These are phyloP conservation scores for Nomia melanderi DNA, from an alignment of 1,140 invertebrate species.

Conservation along the genomic window DNA sequence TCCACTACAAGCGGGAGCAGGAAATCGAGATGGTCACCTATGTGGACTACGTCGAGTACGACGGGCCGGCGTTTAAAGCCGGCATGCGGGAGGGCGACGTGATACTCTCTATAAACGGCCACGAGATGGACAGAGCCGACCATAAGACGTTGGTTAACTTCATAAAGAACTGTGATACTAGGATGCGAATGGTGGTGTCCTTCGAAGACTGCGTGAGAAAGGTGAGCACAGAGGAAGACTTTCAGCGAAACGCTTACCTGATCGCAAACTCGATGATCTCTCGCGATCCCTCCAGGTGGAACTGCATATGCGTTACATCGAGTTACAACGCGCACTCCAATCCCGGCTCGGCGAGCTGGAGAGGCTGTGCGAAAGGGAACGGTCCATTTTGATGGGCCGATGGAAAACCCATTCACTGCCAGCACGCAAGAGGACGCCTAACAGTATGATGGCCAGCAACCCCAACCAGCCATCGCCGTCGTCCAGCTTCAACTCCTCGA, in stretches of 20 bases:
- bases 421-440: conserved; percentile 86
- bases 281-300: conserved; percentile 83
- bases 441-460: conserved; percentile 60
- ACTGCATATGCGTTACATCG: conserved; percentile 94
- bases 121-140: conserved; percentile 94
- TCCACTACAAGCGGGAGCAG: conserved; percentile 95
- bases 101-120: conserved; percentile 96
- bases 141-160: conserved; percentile 94
- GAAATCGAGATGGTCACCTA: conserved; percentile 97
- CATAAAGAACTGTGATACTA: conserved; percentile 93
- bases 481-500: conserved; percentile 74
- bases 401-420: conserved; percentile 94
- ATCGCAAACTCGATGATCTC: not conserved
- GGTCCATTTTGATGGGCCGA: conserved; percentile 90
- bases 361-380: conserved; percentile 90
- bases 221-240: conserved; percentile 80
- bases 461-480: conserved; percentile 81
- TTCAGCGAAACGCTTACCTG: not conserved
- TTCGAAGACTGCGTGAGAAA: conserved; percentile 97
- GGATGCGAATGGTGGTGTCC: conserved; percentile 96
- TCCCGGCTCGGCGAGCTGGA: conserved; percentile 93
- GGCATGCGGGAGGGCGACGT: conserved; percentile 97
- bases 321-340: conserved; percentile 91
- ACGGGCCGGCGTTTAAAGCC: conserved; percentile 93
- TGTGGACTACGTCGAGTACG: conserved; percentile 96